phyloP scores from a whole-genome alignment of 2,113 vertebrate genomes.

The Mobula hypostoma region DNA sequence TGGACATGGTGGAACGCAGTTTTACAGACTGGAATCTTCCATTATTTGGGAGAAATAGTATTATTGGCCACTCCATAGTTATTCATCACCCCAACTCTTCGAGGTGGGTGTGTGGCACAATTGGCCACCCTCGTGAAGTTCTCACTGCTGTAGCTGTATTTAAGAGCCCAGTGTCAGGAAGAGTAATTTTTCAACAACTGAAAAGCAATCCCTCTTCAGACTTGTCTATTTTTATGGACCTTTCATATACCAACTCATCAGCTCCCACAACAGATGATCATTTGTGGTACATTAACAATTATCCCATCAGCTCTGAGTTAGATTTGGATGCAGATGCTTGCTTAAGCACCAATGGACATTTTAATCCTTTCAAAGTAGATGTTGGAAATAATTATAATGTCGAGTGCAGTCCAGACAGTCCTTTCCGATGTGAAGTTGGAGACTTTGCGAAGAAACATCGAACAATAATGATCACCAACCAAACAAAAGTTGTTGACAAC shows the following conservation, averaged over 20 bases:
- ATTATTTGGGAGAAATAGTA: slow-evolving; percentile 64
- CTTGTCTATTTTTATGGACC: slow-evolving; percentile 60
- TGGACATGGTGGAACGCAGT: not conserved
- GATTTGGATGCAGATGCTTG: slow-evolving; percentile 52
- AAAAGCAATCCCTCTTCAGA: slow-evolving; percentile 57
- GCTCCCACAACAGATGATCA: slow-evolving; percentile 50
- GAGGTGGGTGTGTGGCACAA: slow-evolving; percentile 55
- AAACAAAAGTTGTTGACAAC: slow-evolving; percentile 40
- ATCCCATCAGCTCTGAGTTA: slow-evolving; percentile 60
- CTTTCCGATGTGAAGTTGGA: slow-evolving; percentile 61
- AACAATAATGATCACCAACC: slow-evolving; percentile 46
- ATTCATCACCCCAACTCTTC: slow-evolving; percentile 48
- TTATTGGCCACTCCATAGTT: slow-evolving; percentile 65
- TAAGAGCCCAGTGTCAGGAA: slow-evolving; percentile 54
- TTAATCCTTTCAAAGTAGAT: slow-evolving; percentile 58
- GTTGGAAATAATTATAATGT: slow-evolving; percentile 49
- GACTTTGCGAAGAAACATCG: slow-evolving; percentile 57
- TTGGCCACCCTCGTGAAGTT: slow-evolving; percentile 56
- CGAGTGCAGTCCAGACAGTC: slow-evolving; percentile 50
- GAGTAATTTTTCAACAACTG: slow-evolving; percentile 58
- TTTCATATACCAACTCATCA: slow-evolving; percentile 51
- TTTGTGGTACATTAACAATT: slow-evolving; percentile 63
- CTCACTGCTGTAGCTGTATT: slow-evolving; percentile 53
- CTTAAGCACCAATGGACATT: slow-evolving; percentile 55
- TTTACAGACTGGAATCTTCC: slow-evolving; percentile 63